Evolutionary conservation across 2,888 invertebrate genomes (phyloP).

Genomic region (Antheraea yamamai): DNA sequence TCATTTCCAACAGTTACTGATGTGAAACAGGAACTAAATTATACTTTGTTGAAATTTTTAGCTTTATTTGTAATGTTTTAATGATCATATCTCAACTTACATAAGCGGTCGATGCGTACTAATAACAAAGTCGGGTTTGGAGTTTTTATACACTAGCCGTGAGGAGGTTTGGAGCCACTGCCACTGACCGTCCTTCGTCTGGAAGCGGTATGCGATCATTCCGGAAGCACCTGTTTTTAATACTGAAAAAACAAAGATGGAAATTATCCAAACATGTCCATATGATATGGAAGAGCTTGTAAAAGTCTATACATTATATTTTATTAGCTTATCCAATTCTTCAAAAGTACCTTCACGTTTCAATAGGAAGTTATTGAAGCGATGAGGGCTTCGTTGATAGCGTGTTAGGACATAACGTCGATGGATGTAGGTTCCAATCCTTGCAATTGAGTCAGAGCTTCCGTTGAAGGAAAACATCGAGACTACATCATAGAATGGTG

Average conservation of each 20-base stretch:
- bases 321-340: neutral
- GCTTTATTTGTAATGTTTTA: neutral
- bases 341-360: neutral
- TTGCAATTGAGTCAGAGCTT: too few relatives aligned
- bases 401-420: too few relatives aligned
- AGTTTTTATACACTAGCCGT: slow-evolving; percentile 98
- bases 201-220: slow-evolving; percentile 98
- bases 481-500: too few relatives aligned
- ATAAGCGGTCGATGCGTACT: slow-evolving; percentile 99
- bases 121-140: slow-evolving; percentile 99
- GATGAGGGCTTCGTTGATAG: too few relatives aligned
- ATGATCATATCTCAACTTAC: slow-evolving; percentile 80
- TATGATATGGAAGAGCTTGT: neutral
- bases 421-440: too few relatives aligned
- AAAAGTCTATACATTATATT: neutral
- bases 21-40: neutral
- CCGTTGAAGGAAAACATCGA: too few relatives aligned
- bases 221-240: slow-evolving; percentile 99
- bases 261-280: neutral
- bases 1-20: neutral
- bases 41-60: neutral
- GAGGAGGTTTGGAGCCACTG: slow-evolving; percentile 99
- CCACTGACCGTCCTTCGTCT: slow-evolving; percentile 96
- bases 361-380: too few relatives aligned
- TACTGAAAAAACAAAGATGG: slow-evolving; percentile 83